phyloP scores from a whole-genome alignment of 2,888 invertebrate species.

The Stenodera caucasica region DNA sequence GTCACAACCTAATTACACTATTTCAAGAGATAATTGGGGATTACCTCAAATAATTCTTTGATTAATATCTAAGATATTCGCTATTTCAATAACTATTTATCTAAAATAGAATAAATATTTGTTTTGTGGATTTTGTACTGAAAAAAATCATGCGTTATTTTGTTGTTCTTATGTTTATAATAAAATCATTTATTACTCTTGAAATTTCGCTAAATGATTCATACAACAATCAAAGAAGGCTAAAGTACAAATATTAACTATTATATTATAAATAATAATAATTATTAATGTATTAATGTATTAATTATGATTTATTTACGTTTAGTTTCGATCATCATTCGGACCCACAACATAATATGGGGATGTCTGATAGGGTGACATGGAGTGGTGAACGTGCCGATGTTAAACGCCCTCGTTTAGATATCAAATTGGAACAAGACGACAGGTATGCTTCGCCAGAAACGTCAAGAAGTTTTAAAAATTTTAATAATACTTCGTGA shows the following conservation, averaged over 20 bases:
- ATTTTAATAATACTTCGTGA: constrained; percentile 46
- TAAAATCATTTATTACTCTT: no score
- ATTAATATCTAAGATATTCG: background rate
- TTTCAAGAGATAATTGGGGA: background rate
- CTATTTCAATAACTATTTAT: background rate
- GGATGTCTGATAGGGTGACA: constrained; percentile 44
- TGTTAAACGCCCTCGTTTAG: constrained; percentile 64
- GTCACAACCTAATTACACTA: background rate
- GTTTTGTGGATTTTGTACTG: background rate
- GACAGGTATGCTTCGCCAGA: constrained; percentile 69
- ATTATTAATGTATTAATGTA: constrained; percentile 3
- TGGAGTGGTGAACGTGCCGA: constrained; percentile 59
- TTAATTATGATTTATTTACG: constrained; percentile 17
- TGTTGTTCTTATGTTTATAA: no score
- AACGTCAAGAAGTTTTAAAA: constrained; percentile 51
- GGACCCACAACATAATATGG: constrained; percentile 55
- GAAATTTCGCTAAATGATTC: background rate
- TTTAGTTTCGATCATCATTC: constrained; percentile 70
- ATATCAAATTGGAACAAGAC: constrained; percentile 73
- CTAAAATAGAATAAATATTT: background rate
- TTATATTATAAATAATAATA: background rate
- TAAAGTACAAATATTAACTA: background rate
- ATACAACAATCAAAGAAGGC: background rate
- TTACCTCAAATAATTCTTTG: background rate
- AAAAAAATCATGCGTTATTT: no score